Conservation (phyloP, 1,140 invertebrate species). For the Anastrepha ludens region DNA sequence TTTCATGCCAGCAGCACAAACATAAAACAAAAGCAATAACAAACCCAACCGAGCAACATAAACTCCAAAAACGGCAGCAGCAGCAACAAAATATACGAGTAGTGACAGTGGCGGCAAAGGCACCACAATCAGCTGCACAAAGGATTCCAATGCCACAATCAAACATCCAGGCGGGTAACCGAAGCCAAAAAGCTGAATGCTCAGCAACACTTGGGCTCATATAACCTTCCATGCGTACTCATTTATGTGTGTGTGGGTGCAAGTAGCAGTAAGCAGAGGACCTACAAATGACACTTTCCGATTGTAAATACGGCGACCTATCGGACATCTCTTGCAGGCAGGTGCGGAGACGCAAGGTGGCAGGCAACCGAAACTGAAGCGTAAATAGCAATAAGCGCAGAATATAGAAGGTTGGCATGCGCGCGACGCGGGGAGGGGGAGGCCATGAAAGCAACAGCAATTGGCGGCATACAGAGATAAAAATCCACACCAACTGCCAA, state of each 20-base stretch:
- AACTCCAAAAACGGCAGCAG: background rate
- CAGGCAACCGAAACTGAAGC: background rate
- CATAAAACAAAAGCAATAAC: constrained; percentile 47
- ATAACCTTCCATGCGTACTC: background rate
- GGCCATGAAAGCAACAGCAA: background rate
- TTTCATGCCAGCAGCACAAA: constrained; percentile 29
- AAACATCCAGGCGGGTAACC: background rate
- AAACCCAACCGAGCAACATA: constrained; percentile 26
- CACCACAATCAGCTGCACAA: constrained; percentile 37
- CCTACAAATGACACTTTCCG: constrained; percentile 41
- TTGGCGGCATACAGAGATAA: constrained; percentile 39
- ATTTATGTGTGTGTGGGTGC: background rate
- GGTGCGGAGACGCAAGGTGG: background rate
- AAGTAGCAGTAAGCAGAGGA: background rate
- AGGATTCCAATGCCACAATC: constrained; percentile 14
- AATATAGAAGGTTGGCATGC: background rate
- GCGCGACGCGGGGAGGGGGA: background rate
- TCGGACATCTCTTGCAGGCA: background rate
- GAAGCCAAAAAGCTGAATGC: constrained; percentile 24
- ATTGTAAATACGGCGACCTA: constrained; percentile 5
- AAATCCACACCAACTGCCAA: constrained; percentile 56
- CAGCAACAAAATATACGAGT: background rate
- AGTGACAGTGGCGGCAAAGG: constrained; percentile 29
- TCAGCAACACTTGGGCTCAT: background rate
- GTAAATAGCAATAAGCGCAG: background rate